Percentiles rank a stretch among this genome's conserved stretches.
Evolutionary conservation across 1,140 invertebrate species (phyloP).

Genomic region (Schmidtea mediterranea): DNA sequence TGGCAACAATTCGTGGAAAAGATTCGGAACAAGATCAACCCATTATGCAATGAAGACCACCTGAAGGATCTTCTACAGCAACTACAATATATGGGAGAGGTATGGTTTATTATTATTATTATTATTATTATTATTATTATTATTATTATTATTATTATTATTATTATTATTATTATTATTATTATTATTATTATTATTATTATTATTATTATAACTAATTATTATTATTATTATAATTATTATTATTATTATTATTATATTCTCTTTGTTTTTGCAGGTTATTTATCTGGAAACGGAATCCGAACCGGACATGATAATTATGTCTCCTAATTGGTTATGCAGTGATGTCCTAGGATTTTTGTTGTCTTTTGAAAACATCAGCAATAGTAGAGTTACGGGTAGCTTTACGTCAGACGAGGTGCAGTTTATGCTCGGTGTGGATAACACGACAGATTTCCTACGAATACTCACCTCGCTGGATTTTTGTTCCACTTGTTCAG

Average conservation of each 20-base stretch:
- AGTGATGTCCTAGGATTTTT: conserved; percentile 41
- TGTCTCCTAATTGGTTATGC: conserved; percentile 46
- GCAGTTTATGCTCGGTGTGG: conserved; percentile 42
- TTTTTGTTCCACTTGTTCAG: conserved; percentile 45
- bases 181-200: too few relatives aligned
- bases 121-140: too few relatives aligned
- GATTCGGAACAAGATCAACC: too few relatives aligned
- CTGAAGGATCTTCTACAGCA: too few relatives aligned
- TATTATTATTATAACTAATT: too few relatives aligned
- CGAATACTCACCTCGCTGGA: conserved; percentile 32
- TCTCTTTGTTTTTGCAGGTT: conserved; percentile 35
- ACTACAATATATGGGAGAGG: too few relatives aligned
- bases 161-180: too few relatives aligned
- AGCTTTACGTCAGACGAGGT: conserved; percentile 50
- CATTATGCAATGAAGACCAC: too few relatives aligned
- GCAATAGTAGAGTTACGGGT: conserved; percentile 39
- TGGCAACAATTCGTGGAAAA: too few relatives aligned
- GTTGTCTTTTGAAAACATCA: conserved; percentile 38
- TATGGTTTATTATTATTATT: conserved; percentile 35
- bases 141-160: too few relatives aligned
- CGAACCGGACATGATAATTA: conserved; percentile 39
- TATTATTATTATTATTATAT: conserved; percentile 46
- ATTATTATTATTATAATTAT: conserved; percentile 41
- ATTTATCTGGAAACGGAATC: conserved; percentile 30
- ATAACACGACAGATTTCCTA: conserved; percentile 30